phyloP scores from a whole-genome alignment of 1,140 invertebrate species.

The Rhyacophila brunnea region DNA sequence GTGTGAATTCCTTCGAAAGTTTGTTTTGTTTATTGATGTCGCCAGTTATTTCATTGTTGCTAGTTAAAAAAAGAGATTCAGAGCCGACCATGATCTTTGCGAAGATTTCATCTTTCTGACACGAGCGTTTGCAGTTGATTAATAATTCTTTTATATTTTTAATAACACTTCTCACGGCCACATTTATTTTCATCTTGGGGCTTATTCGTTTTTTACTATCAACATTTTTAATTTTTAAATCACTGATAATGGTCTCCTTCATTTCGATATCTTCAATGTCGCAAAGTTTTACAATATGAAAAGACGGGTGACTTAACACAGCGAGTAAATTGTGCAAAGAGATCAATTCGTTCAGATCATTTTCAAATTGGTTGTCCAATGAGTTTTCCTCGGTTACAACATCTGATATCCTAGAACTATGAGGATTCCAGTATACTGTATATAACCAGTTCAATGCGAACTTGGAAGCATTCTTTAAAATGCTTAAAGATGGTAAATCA shows the following conservation, averaged over 20 bases:
- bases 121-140: neutral
- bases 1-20: constrained; percentile 30
- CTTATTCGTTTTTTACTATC: neutral
- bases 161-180: neutral
- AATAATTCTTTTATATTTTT: constrained; percentile 13
- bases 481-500: constrained; percentile 55
- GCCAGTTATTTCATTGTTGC: constrained; percentile 40
- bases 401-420: constrained; percentile 28
- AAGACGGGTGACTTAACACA: constrained; percentile 15
- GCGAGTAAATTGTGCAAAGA: constrained; percentile 39
- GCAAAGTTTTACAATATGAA: constrained; percentile 42
- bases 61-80: constrained; percentile 45
- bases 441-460: constrained; percentile 61
- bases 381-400: neutral
- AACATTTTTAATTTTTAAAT: neutral
- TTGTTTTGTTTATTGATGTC: constrained; percentile 8
- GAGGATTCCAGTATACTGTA: constrained; percentile 52
- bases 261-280: constrained; percentile 44
- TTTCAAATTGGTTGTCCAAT: constrained; percentile 29
- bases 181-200: constrained; percentile 1
- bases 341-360: constrained; percentile 38
- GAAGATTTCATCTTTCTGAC: constrained; percentile 3
- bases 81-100: constrained; percentile 40
- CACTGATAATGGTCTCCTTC: constrained; percentile 28
- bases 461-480: constrained; percentile 56